A percentile compares a stretch with the other conserved stretches of the same genome.
These are phyloP conservation scores for Drosophila helvetica DNA, from an alignment of 2,888 invertebrate species.

Conservation along the genomic window DNA sequence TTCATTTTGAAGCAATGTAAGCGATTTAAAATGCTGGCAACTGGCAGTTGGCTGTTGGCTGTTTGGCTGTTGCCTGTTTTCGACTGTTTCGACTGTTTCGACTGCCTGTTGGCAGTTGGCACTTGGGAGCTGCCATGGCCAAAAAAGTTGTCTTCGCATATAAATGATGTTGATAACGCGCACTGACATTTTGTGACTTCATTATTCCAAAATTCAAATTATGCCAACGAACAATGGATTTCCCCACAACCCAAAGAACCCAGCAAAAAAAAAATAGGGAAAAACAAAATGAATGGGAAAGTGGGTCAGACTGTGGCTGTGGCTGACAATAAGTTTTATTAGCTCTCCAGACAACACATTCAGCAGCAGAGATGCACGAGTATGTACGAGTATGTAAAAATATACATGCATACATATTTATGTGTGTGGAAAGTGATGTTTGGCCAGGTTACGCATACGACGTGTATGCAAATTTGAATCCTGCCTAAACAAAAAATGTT, in stretches of 20 bases:
- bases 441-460: slow-evolving; percentile 30
- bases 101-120: slow-evolving; percentile 24
- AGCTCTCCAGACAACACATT: slow-evolving; percentile 29
- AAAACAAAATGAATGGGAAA: slow-evolving; percentile 16
- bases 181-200: slow-evolving; percentile 51
- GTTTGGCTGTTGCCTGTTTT: too few relatives aligned
- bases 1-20: slow-evolving; percentile 38
- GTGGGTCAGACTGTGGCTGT: slow-evolving; percentile 48
- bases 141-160: slow-evolving; percentile 42
- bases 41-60: slow-evolving; percentile 20
- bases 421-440: not conserved
- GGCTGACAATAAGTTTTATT: slow-evolving; percentile 50
- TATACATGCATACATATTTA: not conserved
- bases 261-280: not conserved
- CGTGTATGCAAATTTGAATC: slow-evolving; percentile 52
- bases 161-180: slow-evolving; percentile 59
- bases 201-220: slow-evolving; percentile 59
- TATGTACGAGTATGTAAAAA: slow-evolving; percentile 2
- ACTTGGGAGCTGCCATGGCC: slow-evolving; percentile 37
- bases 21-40: slow-evolving; percentile 43
- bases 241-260: slow-evolving; percentile 11
- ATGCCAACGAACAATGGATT: slow-evolving; percentile 39
- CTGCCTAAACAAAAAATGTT: slow-evolving; percentile 48
- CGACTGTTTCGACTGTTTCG: not conserved
- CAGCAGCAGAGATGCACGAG: not conserved